Base-by-base conservation (phyloP, 1,140 invertebrate genomes). In the Sitobion miscanthi region DNA sequence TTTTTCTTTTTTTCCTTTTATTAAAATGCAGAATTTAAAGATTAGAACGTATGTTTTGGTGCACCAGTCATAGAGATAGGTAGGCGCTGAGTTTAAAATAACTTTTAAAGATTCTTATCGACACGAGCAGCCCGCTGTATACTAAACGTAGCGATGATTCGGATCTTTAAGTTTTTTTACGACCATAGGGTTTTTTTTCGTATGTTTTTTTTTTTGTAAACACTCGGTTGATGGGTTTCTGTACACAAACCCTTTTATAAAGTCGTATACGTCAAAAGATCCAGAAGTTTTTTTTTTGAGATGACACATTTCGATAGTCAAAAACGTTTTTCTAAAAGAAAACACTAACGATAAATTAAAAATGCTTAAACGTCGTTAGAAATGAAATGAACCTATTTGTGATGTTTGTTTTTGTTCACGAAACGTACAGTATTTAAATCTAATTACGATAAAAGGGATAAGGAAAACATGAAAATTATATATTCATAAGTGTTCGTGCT, bases 31-130 rank as follows among this genome's bases (percentile, higher is more conserved):
- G 45, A n/a, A 49, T 2, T 49, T 30, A 30, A 49, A 45, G n/a
- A 35, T n/a, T 42, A 9, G 45, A 52, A n/a, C 5, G 38, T 4
- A 85, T 45, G 23, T 49, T 17, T 21, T 54, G 17, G 2, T 30
- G 23, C 30, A 30, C 25, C 45, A 47, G 5, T 83, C 25, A 9
- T 17, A 87, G 11, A 87, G 3, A 87, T 87, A 47, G 42, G 45
- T 49, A 47, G 14, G 85, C 2, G 9, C 30, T 35, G 47, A 7
- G n/a, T n/a, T 88, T 52, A 35, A 35, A 88, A 52, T 88, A n/a
- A 52, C n/a, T 52, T 52, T 52, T 49, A 88, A 25, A 87, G 45
- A 87, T 87, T 87, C 9, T 87, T 30, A 87, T 87, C 85, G 25
- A 87, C 25, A 87, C 23, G 38, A 85, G 21, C 21, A 85, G 42